Conservation (phyloP, 2,888 invertebrate species). For the Schrankia costaestrigalis region DNA sequence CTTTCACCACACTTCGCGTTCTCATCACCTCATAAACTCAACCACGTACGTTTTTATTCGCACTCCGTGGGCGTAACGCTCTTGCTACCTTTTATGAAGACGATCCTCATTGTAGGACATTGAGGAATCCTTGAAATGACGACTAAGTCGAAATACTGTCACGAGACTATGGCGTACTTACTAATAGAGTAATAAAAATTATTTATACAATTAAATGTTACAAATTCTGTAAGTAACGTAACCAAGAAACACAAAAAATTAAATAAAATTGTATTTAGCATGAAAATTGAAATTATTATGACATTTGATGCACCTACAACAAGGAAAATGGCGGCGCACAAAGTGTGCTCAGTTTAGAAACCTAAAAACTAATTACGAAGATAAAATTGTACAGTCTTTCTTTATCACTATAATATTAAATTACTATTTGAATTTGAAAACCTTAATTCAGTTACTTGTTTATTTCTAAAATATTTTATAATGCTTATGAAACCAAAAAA, state of each 20-base stretch:
- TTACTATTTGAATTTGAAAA: no score
- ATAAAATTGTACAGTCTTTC: no score
- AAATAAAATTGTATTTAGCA: constrained; percentile 68
- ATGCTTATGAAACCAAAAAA: neutral
- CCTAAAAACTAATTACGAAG: no score
- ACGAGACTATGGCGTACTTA: constrained; percentile 36
- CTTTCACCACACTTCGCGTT: constrained; percentile 43
- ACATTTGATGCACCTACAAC: constrained; percentile 80
- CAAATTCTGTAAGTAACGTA: constrained; percentile 45
- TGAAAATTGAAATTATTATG: constrained; percentile 77
- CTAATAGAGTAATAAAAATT: constrained; percentile 41
- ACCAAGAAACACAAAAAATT: constrained; percentile 64
- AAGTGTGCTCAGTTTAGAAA: constrained; percentile 36
- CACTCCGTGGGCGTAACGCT: constrained; percentile 57
- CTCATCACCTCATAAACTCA: constrained; percentile 43
- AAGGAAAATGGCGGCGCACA: constrained; percentile 75
- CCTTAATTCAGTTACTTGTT: no score
- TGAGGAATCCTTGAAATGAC: constrained; percentile 74
- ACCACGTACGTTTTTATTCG: constrained; percentile 38
- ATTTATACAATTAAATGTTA: constrained; percentile 42
- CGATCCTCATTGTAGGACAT: constrained; percentile 70
- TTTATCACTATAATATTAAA: no score
- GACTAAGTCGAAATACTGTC: constrained; percentile 55
- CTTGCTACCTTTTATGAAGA: constrained; percentile 70
- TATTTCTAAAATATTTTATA: no score